Base-by-base conservation (phyloP, 2,113 vertebrate species). In the Myotis davidii region DNA sequence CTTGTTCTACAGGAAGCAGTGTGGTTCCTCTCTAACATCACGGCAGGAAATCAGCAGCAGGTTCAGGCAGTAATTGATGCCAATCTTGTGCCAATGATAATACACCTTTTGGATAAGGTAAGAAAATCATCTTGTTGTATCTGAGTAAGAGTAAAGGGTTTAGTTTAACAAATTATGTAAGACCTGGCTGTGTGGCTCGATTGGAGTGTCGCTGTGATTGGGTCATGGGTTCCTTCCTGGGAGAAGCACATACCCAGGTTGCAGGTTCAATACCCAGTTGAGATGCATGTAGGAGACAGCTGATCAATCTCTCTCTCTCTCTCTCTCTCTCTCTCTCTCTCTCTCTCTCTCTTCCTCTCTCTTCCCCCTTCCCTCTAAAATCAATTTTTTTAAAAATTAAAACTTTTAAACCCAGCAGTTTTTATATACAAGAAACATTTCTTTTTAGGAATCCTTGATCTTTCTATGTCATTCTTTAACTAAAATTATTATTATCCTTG, bases 21-120 rank as follows among this genome's bases (percentile, higher is more conserved):
- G 96, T 99, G 99, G 99, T 99, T 99, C 98, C 98, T 99, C 67
- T 99, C 99, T 79, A 99, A 99, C 98, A 99, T 99, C 98, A 99
- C 99, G 65, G 99, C 99, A 94, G 99, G 99, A 95, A 99, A 99
- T 98, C 99, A 99, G 97, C 99, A 99, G 98, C 99, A 99, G 98
- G 99, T 99, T 94, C 99, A 99, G 98, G 99, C 99, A 3, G 99
- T 99, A 96, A 99, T 99, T 94, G 99, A 99, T 94, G 99, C 99
- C 92, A 99, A 99, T 96, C 99, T 99, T 83, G 99, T 99, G 96
- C 99, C 99, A 94, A 99, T 99, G 99, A 99, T 99, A 98, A 99
- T 99, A 98, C 99, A 99, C 97, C 99, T 99, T 97, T 99, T 99
- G 83, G 99, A 99, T 98, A 99, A 99, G 99, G 99, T 99, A 96